Percentiles rank a stretch among this genome's conserved stretches.
Conservation (phyloP, 1,140 invertebrate genomes). For the Phthorimaea operculella region DNA sequence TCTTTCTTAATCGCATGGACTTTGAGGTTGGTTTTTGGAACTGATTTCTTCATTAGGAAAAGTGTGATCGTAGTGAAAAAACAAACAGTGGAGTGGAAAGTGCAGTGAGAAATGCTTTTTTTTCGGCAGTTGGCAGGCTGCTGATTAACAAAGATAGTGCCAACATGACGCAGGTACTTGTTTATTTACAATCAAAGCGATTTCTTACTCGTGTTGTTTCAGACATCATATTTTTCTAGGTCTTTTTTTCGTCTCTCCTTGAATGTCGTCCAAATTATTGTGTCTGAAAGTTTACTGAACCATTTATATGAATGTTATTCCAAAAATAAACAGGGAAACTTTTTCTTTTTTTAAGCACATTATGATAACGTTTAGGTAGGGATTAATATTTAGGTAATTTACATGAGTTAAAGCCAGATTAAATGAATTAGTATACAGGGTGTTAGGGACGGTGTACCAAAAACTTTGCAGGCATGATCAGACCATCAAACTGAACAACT, state of each 20-base stretch:
- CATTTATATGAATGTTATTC: too few relatives aligned
- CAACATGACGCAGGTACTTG: slow-evolving; percentile 21
- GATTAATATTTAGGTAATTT: too few relatives aligned
- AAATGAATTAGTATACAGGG: too few relatives aligned
- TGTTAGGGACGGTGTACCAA: too few relatives aligned
- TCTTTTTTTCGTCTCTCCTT: not conserved
- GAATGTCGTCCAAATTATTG: not conserved
- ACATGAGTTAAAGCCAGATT: too few relatives aligned
- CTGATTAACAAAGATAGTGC: slow-evolving; percentile 13
- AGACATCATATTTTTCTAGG: too few relatives aligned
- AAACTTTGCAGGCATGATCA: too few relatives aligned
- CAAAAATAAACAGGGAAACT: too few relatives aligned
- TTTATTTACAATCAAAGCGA: slow-evolving; percentile 21
- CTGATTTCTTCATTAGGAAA: not conserved
- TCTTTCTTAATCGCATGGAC: slow-evolving; percentile 10
- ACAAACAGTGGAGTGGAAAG: not conserved
- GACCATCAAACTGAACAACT: too few relatives aligned
- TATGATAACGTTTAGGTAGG: too few relatives aligned
- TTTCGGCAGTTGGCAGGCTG: not conserved
- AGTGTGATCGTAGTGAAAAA: not conserved
- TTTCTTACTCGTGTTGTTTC: not conserved
- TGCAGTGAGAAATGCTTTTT: not conserved
- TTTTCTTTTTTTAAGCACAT: too few relatives aligned
- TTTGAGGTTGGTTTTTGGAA: slow-evolving; percentile 16
- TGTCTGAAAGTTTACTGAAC: too few relatives aligned